Percentiles rank a stretch among this genome's conserved stretches.
Conservation (phyloP, 2,113 vertebrate genomes). For the Carassius carassius region DNA sequence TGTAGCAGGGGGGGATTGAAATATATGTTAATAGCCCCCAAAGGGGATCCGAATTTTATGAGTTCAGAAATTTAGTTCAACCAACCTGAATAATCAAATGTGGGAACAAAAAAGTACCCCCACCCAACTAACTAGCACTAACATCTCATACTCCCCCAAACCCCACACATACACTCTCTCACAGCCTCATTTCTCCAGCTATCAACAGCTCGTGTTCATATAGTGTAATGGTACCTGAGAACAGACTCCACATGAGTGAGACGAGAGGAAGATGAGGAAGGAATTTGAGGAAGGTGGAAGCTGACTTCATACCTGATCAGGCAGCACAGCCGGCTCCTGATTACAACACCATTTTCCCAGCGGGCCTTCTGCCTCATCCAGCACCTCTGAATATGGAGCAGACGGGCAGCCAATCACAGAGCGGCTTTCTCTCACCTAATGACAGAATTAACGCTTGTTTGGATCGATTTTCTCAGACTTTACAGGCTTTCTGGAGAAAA, state of each 20-base stretch:
- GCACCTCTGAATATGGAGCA: slow-evolving; percentile 93
- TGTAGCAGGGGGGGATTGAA: slow-evolving; percentile 58
- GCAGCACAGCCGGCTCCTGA: slow-evolving; percentile 94
- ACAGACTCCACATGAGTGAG: slow-evolving; percentile 73
- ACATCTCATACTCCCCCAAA: slow-evolving; percentile 63
- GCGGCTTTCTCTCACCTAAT: slow-evolving; percentile 88
- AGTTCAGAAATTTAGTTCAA: slow-evolving; percentile 85
- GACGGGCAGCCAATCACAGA: slow-evolving; percentile 88
- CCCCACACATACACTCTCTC: slow-evolving; percentile 51
- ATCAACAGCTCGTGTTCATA: slow-evolving; percentile 62
- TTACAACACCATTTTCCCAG: slow-evolving; percentile 99
- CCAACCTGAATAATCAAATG: slow-evolving; percentile 93
- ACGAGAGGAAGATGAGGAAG: slow-evolving; percentile 59
- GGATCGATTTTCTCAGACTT: slow-evolving; percentile 89
- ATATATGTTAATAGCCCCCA: slow-evolving; percentile 85
- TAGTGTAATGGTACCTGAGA: slow-evolving; percentile 72
- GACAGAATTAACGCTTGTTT: slow-evolving; percentile 98
- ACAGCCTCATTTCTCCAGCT: slow-evolving; percentile 44
- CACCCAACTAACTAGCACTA: slow-evolving; percentile 68
- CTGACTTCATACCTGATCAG: slow-evolving; percentile 84
- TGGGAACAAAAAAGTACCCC: slow-evolving; percentile 83
- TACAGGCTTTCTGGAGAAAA: slow-evolving; percentile 70
- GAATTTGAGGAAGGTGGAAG: slow-evolving; percentile 51
- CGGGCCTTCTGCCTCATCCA: slow-evolving; percentile 90
- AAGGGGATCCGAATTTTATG: slow-evolving; percentile 85